These are phyloP conservation scores for Paracentrotus lividus DNA, from an alignment of 53 echinoderm and acorn worm genomes.

Conservation along the genomic window DNA sequence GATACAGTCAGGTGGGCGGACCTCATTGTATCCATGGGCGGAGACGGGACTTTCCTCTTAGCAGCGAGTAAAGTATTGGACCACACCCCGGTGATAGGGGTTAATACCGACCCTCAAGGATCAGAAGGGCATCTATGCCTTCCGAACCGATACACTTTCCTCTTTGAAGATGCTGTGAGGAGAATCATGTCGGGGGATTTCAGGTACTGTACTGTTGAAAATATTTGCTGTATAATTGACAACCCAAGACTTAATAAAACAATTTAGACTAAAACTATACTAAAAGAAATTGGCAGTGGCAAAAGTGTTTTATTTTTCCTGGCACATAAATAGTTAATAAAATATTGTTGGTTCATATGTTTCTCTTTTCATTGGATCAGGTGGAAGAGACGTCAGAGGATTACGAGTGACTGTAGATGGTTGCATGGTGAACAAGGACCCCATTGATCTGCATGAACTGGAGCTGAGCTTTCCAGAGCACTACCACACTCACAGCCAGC, in stretches of 20 bases:
- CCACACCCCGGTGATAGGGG: conserved; percentile 88
- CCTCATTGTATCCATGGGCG: conserved; percentile 87
- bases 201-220: conserved; percentile 71
- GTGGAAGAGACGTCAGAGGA: conserved; percentile 93
- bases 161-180: conserved; percentile 80
- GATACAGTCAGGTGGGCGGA: conserved; percentile 86
- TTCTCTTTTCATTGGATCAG: conserved; percentile 62
- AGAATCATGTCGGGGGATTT: conserved; percentile 82
- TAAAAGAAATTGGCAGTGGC: no score
- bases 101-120: conserved; percentile 91
- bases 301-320: no score
- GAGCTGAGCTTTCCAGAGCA: conserved; percentile 91
- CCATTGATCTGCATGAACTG: conserved; percentile 94
- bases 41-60: conserved; percentile 95
- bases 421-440: conserved; percentile 83
- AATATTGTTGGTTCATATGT: no score
- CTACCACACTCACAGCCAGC: conserved; percentile 72
- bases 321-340: no score
- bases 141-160: conserved; percentile 77
- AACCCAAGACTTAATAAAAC: no score
- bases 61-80: conserved; percentile 90
- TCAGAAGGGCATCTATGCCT: conserved; percentile 93
- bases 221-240: no score
- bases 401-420: conserved; percentile 90
- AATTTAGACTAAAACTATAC: no score